A percentile compares a stretch with the other conserved stretches of the same genome.
Conservation (phyloP, 1,140 invertebrate genomes). For the Anadara kagoshimensis region DNA sequence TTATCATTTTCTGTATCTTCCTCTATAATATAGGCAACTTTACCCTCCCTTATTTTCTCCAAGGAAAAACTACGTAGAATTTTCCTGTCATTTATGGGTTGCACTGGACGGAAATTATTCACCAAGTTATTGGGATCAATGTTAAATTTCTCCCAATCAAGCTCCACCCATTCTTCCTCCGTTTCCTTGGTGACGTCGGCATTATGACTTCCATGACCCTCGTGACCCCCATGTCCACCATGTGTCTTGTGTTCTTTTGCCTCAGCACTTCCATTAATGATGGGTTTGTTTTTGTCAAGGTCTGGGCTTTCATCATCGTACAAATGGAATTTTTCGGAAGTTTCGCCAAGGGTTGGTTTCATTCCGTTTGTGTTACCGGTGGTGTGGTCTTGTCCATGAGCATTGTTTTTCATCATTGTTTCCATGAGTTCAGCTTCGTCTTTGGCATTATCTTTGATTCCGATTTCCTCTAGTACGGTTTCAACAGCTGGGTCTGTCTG, state of each 20-base stretch:
- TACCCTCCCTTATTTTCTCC: conserved; percentile 1
- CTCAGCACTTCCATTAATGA: conserved; percentile 12
- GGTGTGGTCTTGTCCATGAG: background rate
- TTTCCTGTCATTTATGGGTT: conserved; percentile 56
- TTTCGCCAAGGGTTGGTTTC: conserved; percentile 11
- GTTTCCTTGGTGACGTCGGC: background rate
- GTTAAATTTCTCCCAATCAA: conserved; percentile 8
- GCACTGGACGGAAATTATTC: conserved; percentile 66
- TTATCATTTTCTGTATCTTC: background rate
- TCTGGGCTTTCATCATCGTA: conserved; percentile 25
- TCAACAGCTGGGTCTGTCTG: conserved; percentile 4
- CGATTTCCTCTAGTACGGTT: conserved; percentile 29
- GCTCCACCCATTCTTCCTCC: conserved; percentile 22
- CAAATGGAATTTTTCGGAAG: conserved; percentile 15
- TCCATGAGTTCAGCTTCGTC: conserved; percentile 7
- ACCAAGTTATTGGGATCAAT: conserved; percentile 51
- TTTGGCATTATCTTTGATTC: conserved; percentile 18
- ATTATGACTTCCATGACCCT: background rate
- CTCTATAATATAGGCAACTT: background rate
- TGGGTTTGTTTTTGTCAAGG: conserved; percentile 1
- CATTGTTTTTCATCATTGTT: conserved; percentile 10
- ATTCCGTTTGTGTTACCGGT: background rate
- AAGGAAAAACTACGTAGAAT: conserved; percentile 60
- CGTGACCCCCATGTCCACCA: background rate
- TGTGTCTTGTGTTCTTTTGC: background rate